phyloP scores from a whole-genome alignment of 1,140 invertebrate genomes.

The Solenopsis invicta region DNA sequence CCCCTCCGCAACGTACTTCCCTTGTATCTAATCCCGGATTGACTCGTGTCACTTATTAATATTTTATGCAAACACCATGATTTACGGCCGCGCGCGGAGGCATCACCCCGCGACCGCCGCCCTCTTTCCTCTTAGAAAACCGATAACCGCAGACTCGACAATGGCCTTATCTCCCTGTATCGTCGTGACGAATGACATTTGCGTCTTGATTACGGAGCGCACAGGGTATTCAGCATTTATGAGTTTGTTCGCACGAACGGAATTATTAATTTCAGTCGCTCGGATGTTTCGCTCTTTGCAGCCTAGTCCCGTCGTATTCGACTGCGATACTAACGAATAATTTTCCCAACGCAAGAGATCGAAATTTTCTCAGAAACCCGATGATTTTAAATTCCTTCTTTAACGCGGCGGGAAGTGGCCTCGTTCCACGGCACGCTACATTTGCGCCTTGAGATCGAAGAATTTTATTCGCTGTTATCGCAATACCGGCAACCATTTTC shows the following conservation, averaged over 20 bases:
- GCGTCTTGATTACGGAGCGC: conserved; percentile 72
- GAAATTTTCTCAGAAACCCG: conserved; percentile 13
- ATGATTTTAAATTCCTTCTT: conserved; percentile 13
- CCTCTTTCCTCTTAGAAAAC: conserved; percentile 41
- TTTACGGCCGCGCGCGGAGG: conserved; percentile 81
- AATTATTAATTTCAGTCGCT: conserved; percentile 48
- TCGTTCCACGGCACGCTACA: not conserved
- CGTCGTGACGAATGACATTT: conserved; percentile 73
- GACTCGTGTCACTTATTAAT: conserved; percentile 88
- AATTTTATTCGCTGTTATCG: conserved; percentile 62
- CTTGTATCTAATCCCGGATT: conserved; percentile 85
- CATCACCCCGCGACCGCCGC: conserved; percentile 67
- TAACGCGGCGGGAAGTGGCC: not conserved
- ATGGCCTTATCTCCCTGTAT: conserved; percentile 68
- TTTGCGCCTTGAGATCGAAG: conserved; percentile 38
- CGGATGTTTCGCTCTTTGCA: not conserved
- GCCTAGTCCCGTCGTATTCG: not conserved
- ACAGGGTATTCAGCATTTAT: not conserved
- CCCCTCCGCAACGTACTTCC: conserved; percentile 40
- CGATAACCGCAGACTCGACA: conserved; percentile 75
- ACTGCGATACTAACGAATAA: not conserved
- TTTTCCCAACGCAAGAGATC: not conserved
- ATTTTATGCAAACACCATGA: conserved; percentile 87
- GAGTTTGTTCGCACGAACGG: conserved; percentile 7
- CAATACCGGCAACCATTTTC: conserved; percentile 50